Base-by-base conservation (phyloP, 2,113 vertebrate species). In the Agelaius phoeniceus region DNA sequence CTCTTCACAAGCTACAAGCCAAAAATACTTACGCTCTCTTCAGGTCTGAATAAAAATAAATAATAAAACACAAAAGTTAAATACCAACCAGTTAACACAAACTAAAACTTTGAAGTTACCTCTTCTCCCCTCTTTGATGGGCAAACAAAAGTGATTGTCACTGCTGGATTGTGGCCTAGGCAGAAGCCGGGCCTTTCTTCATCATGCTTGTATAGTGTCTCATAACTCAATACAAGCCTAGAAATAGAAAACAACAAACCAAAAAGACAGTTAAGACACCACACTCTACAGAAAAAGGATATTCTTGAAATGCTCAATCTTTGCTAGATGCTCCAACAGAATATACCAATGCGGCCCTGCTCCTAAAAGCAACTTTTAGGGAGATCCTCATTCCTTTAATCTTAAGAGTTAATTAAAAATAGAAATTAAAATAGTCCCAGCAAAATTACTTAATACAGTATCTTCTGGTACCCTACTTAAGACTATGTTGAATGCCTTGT, bases 91-190 rank as follows among this genome's bases (percentile, higher is more conserved):
- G 35, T 49, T 48, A 85, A 71, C 13, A 58, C 37, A 43, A 81
- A 61, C 20, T 63, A 54, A 48, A 61, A 46, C 18, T 87, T 3
- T 7, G 12, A 48, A 65, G 28, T 97, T 97, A 97, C 98, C 94
- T 97, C 99, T 96, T 98, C 96, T 88, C 98, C 98, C 73, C 99
- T 98, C 67, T 98, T 98, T 1, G 99, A 99, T 0, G 99, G 99
- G 89, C 99, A 99, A 87, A 98, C 97, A 74, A 99, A 99, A 3
- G 99, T 99, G 85, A 99, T 96, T 3, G 97, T 99, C 89, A 99
- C 99, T 1, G 98, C 98, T 16, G 99, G 99, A 48, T 87, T 93
- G 94, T 99, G 99, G 11, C 92, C 98, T 6, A 97, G 93, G 87
- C 99, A 99, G 61, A 99, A 98, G 5, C 93, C 90, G 12, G 97